Evolutionary conservation across 2,888 invertebrate species (phyloP), one percentile per base, ranked within the genome.

Genomic region (Tineola bisselliella): DNA sequence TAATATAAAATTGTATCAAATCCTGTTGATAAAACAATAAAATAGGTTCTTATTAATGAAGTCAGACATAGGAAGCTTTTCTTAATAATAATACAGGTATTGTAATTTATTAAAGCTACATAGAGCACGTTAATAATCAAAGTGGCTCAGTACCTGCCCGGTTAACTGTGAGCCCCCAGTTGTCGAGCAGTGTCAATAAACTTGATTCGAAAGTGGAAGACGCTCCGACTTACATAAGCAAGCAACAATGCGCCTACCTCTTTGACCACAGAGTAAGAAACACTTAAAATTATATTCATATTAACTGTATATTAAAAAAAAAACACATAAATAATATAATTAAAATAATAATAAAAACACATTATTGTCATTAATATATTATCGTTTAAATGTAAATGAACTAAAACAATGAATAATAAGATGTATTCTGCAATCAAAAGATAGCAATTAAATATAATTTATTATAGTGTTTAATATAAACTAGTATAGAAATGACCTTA

Each of bases 131-230:
- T 48, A 56, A 56, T 56, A 56, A 56, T 56, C 56, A 25, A 56
- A 56, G 56, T 25, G 30, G 30, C 25, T 33, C 33, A 33, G 52
- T 48, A 48, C 48, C 60, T 60, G 74, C 72, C 65, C 66, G 74
- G 76, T 81, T 84, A 86, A 84, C 84, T 83, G 86, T 84, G 81
- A 81, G 79, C 74, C 74, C 72, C 74, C 76, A 80, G 76, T 84
- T 84, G 84, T 84, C 83, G 84, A 79, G 79, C 80, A 83, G 83
- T 84, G 87, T 87, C 87, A 86, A 87, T 87, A 87, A 87, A 87
- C 87, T 83, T 84, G 82, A 84, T 87, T 87, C 84, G 87, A 87
- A 87, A 87, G 87, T 86, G 76, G 87, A 86, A 86, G 87, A 87
- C 81, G 86, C 76, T 82, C 78, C 80, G 75, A 69, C 86, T 87